Conservation (phyloP, 1,140 invertebrate genomes). For the Drosophila mojavensis region DNA sequence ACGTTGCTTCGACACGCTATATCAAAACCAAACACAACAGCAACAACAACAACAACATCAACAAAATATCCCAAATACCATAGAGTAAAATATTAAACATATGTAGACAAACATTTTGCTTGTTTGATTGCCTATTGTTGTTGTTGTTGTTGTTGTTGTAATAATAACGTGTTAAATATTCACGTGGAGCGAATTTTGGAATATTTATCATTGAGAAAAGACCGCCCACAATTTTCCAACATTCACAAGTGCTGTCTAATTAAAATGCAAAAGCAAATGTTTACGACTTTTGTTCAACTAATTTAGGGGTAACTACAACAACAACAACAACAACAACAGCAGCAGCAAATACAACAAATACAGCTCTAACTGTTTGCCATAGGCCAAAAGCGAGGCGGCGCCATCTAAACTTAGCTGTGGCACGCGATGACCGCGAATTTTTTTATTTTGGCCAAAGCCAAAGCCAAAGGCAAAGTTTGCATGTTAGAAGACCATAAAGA, state of each 20-base stretch:
- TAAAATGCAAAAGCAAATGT: slow-evolving; percentile 67
- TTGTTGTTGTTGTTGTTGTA: slow-evolving; percentile 22
- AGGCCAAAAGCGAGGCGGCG: slow-evolving; percentile 32
- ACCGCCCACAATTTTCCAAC: slow-evolving; percentile 12
- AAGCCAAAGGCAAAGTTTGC: slow-evolving; percentile 58
- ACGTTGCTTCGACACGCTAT: slow-evolving; percentile 39
- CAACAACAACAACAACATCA: slow-evolving; percentile 8
- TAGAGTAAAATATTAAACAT: slow-evolving; percentile 40
- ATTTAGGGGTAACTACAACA: slow-evolving; percentile 63
- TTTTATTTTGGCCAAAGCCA: slow-evolving; percentile 1
- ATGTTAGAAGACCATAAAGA: slow-evolving; percentile 69
- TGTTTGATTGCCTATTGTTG: slow-evolving; percentile 9
- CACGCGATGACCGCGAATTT: slow-evolving; percentile 73
- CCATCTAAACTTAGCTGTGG: slow-evolving; percentile 54
- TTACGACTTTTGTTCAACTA: slow-evolving; percentile 62
- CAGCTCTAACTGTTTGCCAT: slow-evolving; percentile 7
- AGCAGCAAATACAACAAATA: slow-evolving; percentile 19
- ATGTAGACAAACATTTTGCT: slow-evolving; percentile 44
- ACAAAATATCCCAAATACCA: slow-evolving; percentile 33
- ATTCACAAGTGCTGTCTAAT: slow-evolving; percentile 60
- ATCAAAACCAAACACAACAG: background rate
- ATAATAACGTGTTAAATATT: slow-evolving; percentile 69
- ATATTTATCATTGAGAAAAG: slow-evolving; percentile 34
- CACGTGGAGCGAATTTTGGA: slow-evolving; percentile 38
- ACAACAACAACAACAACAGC: slow-evolving; percentile 32